These are phyloP conservation scores for Dromas ardeola DNA, from an alignment of 2,113 vertebrate species.

Conservation along the genomic window DNA sequence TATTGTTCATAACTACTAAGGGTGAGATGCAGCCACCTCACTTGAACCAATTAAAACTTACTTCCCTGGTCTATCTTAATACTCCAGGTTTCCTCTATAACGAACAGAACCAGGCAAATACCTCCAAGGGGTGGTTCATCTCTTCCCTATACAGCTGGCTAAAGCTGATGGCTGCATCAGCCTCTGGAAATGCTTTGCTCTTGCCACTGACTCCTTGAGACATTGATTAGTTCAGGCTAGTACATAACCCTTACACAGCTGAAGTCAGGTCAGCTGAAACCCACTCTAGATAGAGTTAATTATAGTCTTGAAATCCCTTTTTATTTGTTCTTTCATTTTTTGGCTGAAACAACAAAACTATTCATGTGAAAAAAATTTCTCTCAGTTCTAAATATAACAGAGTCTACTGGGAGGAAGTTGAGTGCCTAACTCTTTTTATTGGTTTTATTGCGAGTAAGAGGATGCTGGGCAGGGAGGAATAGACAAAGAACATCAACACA, in stretches of 20 bases:
- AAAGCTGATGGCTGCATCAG: background rate
- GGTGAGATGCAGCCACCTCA: background rate
- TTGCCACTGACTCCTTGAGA: background rate
- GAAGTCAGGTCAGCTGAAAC: background rate
- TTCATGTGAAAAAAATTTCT: background rate
- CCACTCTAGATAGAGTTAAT: background rate
- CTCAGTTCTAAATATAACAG: conserved; percentile 33
- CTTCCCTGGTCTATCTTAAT: background rate
- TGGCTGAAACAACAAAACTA: background rate
- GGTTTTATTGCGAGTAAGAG: conserved; percentile 48
- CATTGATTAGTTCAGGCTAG: background rate
- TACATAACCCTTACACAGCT: background rate
- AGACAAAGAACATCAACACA: background rate
- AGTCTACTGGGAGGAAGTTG: conserved; percentile 50
- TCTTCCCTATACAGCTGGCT: background rate
- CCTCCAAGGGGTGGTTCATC: background rate
- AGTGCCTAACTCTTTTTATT: conserved; percentile 35
- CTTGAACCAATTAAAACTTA: background rate
- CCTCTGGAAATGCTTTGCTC: background rate
- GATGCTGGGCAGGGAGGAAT: conserved; percentile 44
- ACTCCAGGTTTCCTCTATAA: background rate
- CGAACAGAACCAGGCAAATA: background rate
- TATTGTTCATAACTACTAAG: background rate
- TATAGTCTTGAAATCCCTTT: background rate
- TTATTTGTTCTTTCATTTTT: conserved; percentile 26